Conservation (phyloP, 1,140 invertebrate genomes). For the Spodoptera litura region DNA sequence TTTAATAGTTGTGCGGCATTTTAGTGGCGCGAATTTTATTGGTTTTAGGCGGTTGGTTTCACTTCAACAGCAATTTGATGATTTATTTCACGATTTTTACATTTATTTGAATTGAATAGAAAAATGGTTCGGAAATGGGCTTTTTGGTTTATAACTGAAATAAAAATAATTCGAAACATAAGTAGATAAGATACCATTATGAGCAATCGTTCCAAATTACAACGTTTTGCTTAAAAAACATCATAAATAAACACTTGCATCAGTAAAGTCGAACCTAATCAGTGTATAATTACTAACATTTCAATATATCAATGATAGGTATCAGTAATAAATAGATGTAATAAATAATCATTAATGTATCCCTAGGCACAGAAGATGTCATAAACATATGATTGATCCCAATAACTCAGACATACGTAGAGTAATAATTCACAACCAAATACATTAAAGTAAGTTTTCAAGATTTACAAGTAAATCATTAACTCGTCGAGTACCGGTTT, state of each 20-base stretch:
- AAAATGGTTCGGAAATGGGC: no score
- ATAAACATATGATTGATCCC: background rate
- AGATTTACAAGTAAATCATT: background rate
- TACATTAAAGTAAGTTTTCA: conserved; percentile 8
- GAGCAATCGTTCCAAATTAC: no score
- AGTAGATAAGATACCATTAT: no score
- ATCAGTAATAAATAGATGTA: conserved; percentile 14
- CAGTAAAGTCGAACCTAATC: background rate
- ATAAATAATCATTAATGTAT: conserved; percentile 9
- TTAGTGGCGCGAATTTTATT: conserved; percentile 7
- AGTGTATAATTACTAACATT: background rate
- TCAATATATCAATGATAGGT: background rate
- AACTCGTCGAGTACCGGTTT: no score
- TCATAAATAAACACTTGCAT: no score
- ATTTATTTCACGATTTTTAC: background rate
- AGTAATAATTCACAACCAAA: conserved; percentile 6
- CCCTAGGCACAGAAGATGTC: background rate
- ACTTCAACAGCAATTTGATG: no score
- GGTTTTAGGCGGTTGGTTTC: no score
- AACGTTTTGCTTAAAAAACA: no score
- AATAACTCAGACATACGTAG: background rate
- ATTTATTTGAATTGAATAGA: background rate
- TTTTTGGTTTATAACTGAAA: no score
- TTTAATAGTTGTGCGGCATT: conserved; percentile 29
- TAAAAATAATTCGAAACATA: no score